Conservation (phyloP, 2,888 invertebrate species). For the Ophonus ardosiacus region DNA sequence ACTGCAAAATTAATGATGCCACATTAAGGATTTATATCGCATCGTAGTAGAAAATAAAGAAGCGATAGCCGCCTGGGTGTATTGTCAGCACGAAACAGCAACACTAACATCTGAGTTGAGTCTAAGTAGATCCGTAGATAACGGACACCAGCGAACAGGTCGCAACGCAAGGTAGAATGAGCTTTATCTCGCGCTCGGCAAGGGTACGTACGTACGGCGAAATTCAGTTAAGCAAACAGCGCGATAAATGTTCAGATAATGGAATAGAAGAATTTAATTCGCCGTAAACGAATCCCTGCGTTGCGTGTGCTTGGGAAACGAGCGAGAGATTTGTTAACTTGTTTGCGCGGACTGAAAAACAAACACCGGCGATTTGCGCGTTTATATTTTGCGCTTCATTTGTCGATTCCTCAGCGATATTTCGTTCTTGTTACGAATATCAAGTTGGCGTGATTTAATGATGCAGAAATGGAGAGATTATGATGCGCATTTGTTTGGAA, state of each 20-base stretch:
- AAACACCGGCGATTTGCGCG: constrained; percentile 54
- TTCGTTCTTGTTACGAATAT: constrained; percentile 49
- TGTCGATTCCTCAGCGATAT: constrained; percentile 43
- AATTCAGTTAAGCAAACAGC: constrained; percentile 54
- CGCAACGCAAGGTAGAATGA: constrained; percentile 1
- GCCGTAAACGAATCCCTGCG: constrained; percentile 47
- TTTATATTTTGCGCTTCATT: constrained; percentile 61
- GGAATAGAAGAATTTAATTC: constrained; percentile 60
- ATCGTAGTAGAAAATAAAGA: not conserved
- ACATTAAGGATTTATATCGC: not conserved
- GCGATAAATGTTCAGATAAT: constrained; percentile 57
- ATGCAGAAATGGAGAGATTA: constrained; percentile 58
- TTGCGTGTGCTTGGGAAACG: constrained; percentile 33
- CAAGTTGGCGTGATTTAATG: constrained; percentile 51
- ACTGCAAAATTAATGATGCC: not conserved
- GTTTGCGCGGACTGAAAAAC: constrained; percentile 54
- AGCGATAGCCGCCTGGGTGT: not conserved
- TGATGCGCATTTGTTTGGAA: constrained; percentile 40
- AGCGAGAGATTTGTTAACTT: constrained; percentile 51
- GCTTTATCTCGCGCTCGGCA: constrained; percentile 24
- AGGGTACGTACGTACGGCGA: constrained; percentile 29
- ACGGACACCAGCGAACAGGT: not conserved
- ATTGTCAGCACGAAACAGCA: not conserved
- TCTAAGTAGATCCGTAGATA: constrained; percentile 25
- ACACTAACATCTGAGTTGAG: constrained; percentile 5